These are phyloP conservation scores for Steatocranus sp. DNA, from an alignment of 2,797 vertebrate genomes.

Conservation along the genomic window DNA sequence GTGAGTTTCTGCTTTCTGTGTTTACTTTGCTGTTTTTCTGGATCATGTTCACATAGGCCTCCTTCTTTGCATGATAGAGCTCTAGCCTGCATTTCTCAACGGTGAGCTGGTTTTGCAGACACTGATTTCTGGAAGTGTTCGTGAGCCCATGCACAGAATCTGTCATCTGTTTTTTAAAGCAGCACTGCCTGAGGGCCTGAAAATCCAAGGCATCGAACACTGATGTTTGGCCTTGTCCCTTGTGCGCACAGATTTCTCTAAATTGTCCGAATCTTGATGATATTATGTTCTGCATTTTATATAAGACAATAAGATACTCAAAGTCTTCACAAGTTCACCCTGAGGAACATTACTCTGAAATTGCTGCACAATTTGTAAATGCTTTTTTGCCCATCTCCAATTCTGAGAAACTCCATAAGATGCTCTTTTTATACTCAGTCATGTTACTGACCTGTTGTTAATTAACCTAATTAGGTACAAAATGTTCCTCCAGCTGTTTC, in stretches of 20 bases:
- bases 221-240: neutral
- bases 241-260: neutral
- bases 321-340: neutral
- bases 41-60: neutral
- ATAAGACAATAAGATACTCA: neutral
- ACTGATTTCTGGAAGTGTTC: neutral
- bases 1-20: neutral
- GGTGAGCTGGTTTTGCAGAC: neutral
- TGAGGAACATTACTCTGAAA: neutral
- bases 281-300: neutral
- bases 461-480: neutral
- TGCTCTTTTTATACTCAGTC: neutral
- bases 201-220: neutral
- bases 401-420: neutral
- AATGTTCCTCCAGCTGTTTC: neutral
- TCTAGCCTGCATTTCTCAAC: fast-evolving
- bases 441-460: neutral
- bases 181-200: neutral
- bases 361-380: neutral
- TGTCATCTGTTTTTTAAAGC: neutral
- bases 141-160: neutral
- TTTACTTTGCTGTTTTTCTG: neutral
- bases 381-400: neutral
- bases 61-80: neutral
- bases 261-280: neutral